phyloP scores from a whole-genome alignment of 2,888 invertebrate species.

The Melanostoma scalare region DNA sequence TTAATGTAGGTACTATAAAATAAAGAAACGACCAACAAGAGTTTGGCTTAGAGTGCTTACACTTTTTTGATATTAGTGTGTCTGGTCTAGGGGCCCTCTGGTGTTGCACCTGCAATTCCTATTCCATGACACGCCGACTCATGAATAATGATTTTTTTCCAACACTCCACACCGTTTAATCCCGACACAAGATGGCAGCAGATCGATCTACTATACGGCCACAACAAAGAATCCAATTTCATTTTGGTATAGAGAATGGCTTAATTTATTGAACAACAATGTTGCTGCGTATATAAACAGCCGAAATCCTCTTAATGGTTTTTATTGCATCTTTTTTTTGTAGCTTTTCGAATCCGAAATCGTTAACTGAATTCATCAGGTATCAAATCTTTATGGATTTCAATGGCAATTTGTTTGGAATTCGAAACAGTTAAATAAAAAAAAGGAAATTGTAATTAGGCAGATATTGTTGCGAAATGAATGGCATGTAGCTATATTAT shows the following conservation, averaged over 20 bases:
- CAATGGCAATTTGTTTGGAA: constrained; percentile 3
- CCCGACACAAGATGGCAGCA: neutral
- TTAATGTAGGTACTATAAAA: too few relatives aligned
- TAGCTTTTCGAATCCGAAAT: constrained; percentile 22
- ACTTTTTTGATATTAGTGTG: neutral
- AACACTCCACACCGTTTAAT: constrained; percentile 5
- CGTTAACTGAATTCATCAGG: constrained; percentile 51
- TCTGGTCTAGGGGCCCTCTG: constrained; percentile 13
- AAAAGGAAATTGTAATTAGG: neutral
- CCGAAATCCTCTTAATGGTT: constrained; percentile 26
- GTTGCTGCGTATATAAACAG: constrained; percentile 30
- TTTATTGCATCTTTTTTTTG: neutral
- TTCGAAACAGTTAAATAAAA: neutral
- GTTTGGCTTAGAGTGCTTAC: constrained; percentile 23
- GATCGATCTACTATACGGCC: constrained; percentile 17
- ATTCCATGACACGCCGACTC: constrained; percentile 2
- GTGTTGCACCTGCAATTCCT: constrained; percentile 21
- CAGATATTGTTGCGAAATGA: constrained; percentile 1
- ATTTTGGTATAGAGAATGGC: constrained; percentile 3
- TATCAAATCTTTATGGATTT: constrained; percentile 8
- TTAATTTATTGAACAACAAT: constrained; percentile 45
- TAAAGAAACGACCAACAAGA: constrained; percentile 5
- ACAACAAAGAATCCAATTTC: constrained; percentile 49
- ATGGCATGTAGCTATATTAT: too few relatives aligned
- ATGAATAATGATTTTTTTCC: constrained; percentile 3